These are phyloP conservation scores for Coenobita brevimanus DNA, from an alignment of 1,140 invertebrate species.

Conservation along the genomic window DNA sequence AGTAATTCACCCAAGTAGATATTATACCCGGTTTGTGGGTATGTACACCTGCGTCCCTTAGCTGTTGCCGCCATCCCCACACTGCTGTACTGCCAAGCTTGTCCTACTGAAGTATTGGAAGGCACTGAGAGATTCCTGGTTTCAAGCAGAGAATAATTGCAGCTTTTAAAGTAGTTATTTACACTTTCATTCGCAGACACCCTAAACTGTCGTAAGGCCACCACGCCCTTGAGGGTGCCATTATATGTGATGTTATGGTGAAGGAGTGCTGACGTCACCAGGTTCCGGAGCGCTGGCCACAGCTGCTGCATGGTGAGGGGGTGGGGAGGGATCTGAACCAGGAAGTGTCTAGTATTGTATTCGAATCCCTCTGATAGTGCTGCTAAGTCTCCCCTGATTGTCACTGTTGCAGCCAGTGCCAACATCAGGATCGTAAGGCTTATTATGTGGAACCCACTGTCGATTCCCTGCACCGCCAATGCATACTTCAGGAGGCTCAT, in stretches of 20 bases:
- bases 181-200: neutral
- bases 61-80: neutral
- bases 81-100: neutral
- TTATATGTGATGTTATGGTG: constrained; percentile 10
- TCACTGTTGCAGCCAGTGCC: too few species aligned
- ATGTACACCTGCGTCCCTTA: neutral
- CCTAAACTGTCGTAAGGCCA: constrained; percentile 20
- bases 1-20: constrained; percentile 7
- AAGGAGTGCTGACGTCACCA: neutral
- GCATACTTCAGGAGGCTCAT: too few species aligned
- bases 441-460: too few species aligned
- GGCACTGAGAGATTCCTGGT: neutral
- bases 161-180: neutral
- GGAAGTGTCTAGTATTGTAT: too few species aligned
- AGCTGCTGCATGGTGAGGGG: neutral
- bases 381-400: too few species aligned
- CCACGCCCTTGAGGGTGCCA: constrained; percentile 14
- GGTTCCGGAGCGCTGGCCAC: neutral
- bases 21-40: constrained; percentile 8
- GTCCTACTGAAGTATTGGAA: too few species aligned
- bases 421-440: too few species aligned
- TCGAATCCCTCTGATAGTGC: too few species aligned
- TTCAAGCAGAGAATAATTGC: neutral
- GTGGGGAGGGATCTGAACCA: neutral
- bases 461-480: too few species aligned